Conservation (phyloP, 2,888 invertebrate species). For the Acrocyrtus sp. region DNA sequence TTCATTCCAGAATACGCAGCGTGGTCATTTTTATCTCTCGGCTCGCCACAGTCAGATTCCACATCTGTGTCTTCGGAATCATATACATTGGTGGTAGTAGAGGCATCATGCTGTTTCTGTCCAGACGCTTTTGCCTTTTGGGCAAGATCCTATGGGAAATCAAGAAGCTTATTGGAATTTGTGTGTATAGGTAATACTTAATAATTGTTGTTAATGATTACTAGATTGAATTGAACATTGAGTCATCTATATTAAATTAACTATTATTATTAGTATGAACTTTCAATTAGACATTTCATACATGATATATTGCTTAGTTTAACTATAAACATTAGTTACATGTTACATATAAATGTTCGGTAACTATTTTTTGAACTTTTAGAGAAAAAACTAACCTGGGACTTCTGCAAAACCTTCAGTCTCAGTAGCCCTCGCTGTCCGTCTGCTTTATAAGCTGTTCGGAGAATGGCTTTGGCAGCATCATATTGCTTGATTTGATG, state of each 20-base stretch:
- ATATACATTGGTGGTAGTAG: constrained; percentile 9
- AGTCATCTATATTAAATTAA: too few species aligned
- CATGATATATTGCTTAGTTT: too few species aligned
- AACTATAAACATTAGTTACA: too few species aligned
- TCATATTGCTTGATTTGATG: constrained; percentile 33
- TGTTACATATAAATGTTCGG: too few species aligned
- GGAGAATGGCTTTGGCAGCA: constrained; percentile 38
- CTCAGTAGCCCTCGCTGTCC: constrained; percentile 19
- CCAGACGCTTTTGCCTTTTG: constrained; percentile 27
- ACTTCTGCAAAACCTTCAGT: constrained; percentile 24
- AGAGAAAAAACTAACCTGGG: too few species aligned
- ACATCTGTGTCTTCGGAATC: constrained; percentile 29
- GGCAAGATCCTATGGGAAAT: constrained; percentile 13
- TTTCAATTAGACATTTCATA: too few species aligned
- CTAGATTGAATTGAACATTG: not conserved
- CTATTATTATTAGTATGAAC: too few species aligned
- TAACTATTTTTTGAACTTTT: too few species aligned
- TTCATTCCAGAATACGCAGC: constrained; percentile 9
- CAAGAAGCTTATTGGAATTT: not conserved
- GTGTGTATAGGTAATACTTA: not conserved
- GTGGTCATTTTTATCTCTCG: constrained; percentile 10
- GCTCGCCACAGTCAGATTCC: constrained; percentile 25
- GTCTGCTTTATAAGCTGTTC: constrained; percentile 23
- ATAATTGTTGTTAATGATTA: not conserved
- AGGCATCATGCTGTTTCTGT: constrained; percentile 27